Percentiles rank a stretch among this genome's conserved stretches.
Conservation (phyloP, 2,888 invertebrate genomes). For the Saturnia japonica region DNA sequence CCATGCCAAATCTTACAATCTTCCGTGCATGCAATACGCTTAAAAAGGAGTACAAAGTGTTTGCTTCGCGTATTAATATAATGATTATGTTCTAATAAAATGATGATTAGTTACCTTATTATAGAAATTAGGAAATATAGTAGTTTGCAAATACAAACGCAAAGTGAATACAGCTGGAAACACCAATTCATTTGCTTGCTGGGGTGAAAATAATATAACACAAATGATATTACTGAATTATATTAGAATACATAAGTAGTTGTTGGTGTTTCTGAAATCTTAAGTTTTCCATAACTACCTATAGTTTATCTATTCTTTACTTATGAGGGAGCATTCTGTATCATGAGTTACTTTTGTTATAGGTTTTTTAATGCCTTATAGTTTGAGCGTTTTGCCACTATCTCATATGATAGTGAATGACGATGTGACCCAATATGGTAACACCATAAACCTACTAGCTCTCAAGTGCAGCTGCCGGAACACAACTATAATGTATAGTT, state of each 20-base stretch:
- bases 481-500: no score
- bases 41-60: no score
- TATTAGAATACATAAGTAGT: background rate
- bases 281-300: background rate
- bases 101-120: background rate
- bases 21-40: no score
- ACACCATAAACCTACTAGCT: no score
- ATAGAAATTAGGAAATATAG: background rate
- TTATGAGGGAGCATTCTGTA: background rate
- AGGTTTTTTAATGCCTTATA: no score
- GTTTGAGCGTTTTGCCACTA: no score
- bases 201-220: background rate
- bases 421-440: no score
- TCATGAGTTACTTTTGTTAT: no score
- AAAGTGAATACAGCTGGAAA: background rate
- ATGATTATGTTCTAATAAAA: background rate
- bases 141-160: background rate
- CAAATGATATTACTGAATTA: background rate
- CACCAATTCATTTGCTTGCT: background rate
- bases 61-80: no score
- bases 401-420: no score
- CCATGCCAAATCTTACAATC: no score
- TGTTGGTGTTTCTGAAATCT: background rate
- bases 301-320: background rate
- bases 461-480: no score